A percentile compares a stretch with the other conserved stretches of the same genome.
These are phyloP conservation scores for Engraulis encrasicolus DNA, from an alignment of 2,113 vertebrate species.

Conservation along the genomic window DNA sequence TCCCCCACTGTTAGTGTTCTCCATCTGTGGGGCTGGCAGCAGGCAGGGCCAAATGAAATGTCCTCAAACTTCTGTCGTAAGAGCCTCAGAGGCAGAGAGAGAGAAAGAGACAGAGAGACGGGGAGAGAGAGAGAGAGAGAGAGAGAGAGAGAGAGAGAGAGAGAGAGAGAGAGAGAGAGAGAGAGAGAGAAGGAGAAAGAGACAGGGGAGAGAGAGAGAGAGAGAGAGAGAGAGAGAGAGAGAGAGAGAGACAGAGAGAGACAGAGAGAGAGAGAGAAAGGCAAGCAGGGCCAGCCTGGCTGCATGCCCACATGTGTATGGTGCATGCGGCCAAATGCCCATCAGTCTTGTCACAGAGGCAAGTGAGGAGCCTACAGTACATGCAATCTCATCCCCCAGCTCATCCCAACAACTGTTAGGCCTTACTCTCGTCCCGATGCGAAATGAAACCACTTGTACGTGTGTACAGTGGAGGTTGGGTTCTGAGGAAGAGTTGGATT, in stretches of 20 bases:
- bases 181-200: too few relatives aligned
- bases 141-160: too few relatives aligned
- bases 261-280: too few relatives aligned
- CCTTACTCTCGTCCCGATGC: neutral
- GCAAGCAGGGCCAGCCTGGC: neutral
- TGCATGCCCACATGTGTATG: neutral
- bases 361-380: neutral
- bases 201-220: too few relatives aligned
- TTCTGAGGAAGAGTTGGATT: neutral
- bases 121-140: too few relatives aligned
- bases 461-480: neutral
- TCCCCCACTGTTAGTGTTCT: conserved; percentile 1
- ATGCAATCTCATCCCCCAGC: neutral
- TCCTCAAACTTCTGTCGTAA: neutral
- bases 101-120: too few relatives aligned
- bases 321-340: neutral
- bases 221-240: too few relatives aligned
- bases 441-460: neutral
- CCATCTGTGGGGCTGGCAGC: neutral
- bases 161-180: too few relatives aligned
- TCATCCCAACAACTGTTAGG: too few relatives aligned
- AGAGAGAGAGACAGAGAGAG: too few relatives aligned
- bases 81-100: neutral
- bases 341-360: neutral
- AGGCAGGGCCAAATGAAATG: neutral